A percentile compares a stretch with the other conserved stretches of the same genome.
Conservation (phyloP, 2,797 vertebrate genomes). For the Caiman crocodilus region DNA sequence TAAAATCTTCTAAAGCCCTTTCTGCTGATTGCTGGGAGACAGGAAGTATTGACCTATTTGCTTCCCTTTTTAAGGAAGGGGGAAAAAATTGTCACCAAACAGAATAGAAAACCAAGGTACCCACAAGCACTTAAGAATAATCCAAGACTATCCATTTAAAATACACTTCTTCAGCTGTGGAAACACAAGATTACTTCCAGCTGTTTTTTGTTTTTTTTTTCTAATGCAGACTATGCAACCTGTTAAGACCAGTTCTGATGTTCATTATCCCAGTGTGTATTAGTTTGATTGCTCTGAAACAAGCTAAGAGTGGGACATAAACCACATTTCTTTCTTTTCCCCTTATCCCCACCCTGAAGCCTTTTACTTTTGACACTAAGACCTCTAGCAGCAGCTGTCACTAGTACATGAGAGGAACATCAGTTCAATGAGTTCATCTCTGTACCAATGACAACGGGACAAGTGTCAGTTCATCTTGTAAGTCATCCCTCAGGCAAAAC, state of each 20-base stretch:
- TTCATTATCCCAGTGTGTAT: not conserved
- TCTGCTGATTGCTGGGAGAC: not conserved
- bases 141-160: not conserved
- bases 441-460: not conserved
- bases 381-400: not conserved
- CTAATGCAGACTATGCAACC: not conserved
- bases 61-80: not conserved
- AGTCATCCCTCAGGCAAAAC: not conserved
- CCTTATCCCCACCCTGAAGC: rapidly evolving
- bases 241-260: not conserved
- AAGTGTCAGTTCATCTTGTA: not conserved
- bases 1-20: constrained; percentile 37
- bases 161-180: not conserved
- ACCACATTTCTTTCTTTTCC: not conserved
- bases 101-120: not conserved
- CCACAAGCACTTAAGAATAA: not conserved
- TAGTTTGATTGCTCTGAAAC: rapidly evolving
- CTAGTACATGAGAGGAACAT: not conserved
- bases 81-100: not conserved
- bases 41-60: constrained; percentile 3
- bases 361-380: rapidly evolving
- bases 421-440: not conserved
- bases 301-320: rapidly evolving
- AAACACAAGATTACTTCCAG: not conserved
- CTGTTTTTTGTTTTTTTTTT: not conserved